Evolutionary conservation across 2,888 invertebrate genomes (phyloP).

Genomic region (Rosalia funebris): DNA sequence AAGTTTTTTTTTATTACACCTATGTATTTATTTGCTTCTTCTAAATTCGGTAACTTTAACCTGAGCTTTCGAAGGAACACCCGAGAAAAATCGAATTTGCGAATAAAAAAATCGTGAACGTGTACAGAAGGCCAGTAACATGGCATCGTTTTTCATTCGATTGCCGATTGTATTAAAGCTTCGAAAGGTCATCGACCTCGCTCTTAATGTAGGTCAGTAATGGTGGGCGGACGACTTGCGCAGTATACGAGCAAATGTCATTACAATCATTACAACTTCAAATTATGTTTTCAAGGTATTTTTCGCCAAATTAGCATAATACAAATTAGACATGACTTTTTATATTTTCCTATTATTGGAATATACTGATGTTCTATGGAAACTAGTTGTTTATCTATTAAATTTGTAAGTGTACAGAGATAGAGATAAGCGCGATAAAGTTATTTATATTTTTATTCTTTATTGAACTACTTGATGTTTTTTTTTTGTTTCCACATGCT

Average conservation of each 20-base stretch:
- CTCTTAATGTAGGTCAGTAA: slow-evolving; percentile 63
- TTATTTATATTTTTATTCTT: slow-evolving; percentile 7
- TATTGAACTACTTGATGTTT: slow-evolving; percentile 1
- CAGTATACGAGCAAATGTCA: slow-evolving; percentile 50
- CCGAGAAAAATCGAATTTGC: slow-evolving; percentile 29
- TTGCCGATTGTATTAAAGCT: slow-evolving; percentile 55
- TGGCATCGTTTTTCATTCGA: slow-evolving; percentile 53
- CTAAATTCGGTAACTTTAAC: not conserved
- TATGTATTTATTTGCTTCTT: not conserved
- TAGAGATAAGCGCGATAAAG: slow-evolving; percentile 15
- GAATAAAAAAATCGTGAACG: slow-evolving; percentile 25
- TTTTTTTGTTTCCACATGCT: slow-evolving; percentile 1
- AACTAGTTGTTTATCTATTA: slow-evolving; percentile 6
- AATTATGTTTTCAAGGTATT: slow-evolving; percentile 41
- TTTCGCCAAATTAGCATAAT: slow-evolving; percentile 31
- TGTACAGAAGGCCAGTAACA: slow-evolving; percentile 38
- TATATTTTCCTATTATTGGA: slow-evolving; percentile 1
- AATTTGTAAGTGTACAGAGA: slow-evolving; percentile 7
- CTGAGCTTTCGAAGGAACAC: not conserved
- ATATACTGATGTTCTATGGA: not conserved
- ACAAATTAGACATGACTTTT: slow-evolving; percentile 24
- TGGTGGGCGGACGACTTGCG: slow-evolving; percentile 61
- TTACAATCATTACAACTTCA: slow-evolving; percentile 43
- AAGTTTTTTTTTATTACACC: slow-evolving; percentile 8
- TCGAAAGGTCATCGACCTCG: slow-evolving; percentile 58